phyloP scores from a whole-genome alignment of 2,888 invertebrate genomes.

The Platycheirus rosarum region DNA sequence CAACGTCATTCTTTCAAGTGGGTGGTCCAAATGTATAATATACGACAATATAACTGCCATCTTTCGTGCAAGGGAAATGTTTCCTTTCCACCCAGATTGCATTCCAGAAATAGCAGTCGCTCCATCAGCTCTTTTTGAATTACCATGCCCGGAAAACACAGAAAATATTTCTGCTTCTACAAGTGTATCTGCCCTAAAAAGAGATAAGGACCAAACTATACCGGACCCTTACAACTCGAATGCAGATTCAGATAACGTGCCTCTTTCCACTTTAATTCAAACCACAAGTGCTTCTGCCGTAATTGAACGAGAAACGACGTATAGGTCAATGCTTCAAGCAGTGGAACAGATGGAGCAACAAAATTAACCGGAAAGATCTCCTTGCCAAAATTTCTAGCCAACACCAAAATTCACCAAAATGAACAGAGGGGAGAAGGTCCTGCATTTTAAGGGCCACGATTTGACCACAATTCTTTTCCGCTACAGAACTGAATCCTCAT shows the following conservation, averaged over 20 bases:
- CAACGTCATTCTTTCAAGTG: slow-evolving; percentile 51
- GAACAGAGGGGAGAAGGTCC: too few relatives aligned
- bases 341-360: slow-evolving; percentile 11
- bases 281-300: slow-evolving; percentile 5
- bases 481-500: too few relatives aligned
- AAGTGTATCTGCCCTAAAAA: slow-evolving; percentile 21
- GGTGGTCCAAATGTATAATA: slow-evolving; percentile 56
- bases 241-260: slow-evolving; percentile 21
- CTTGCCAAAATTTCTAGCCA: neutral
- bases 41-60: slow-evolving; percentile 42
- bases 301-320: neutral
- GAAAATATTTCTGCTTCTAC: slow-evolving; percentile 25
- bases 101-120: slow-evolving; percentile 39
- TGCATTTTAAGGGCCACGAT: too few relatives aligned
- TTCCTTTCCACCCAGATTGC: slow-evolving; percentile 41
- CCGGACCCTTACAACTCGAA: slow-evolving; percentile 19
- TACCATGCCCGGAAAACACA: slow-evolving; percentile 5
- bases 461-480: too few relatives aligned
- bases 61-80: slow-evolving; percentile 35
- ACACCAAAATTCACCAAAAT: neutral
- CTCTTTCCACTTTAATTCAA: slow-evolving; percentile 12
- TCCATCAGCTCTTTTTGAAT: slow-evolving; percentile 16
- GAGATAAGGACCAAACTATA: slow-evolving; percentile 7
- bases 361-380: neutral
- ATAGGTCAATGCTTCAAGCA: slow-evolving; percentile 27